Conservation (phyloP, 2,797 vertebrate species). For the Ateles fusciceps region DNA sequence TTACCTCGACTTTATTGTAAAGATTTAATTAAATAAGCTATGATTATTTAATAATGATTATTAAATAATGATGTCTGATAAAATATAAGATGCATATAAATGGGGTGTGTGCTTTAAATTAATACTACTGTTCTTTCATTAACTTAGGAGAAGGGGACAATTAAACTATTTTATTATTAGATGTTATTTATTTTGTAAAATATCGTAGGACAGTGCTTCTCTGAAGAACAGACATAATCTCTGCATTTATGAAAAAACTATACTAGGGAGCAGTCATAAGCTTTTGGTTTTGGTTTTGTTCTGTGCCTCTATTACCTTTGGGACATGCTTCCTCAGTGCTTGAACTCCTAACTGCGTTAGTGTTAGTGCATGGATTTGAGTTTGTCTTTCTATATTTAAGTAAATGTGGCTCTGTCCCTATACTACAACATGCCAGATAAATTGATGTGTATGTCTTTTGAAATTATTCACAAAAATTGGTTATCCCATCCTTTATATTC, state of each 20-base stretch:
- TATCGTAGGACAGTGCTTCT: not conserved
- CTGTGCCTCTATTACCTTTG: not conserved
- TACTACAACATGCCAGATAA: not conserved
- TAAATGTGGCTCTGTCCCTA: not conserved
- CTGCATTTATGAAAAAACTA: not conserved
- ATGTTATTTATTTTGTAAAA: not conserved
- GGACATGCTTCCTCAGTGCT: not conserved
- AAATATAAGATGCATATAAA: not conserved
- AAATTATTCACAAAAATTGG: not conserved
- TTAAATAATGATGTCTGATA: not conserved
- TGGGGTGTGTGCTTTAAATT: not conserved
- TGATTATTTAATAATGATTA: no score
- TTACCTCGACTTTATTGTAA: not conserved
- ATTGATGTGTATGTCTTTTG: not conserved
- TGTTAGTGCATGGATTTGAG: not conserved
- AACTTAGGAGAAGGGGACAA: not conserved
- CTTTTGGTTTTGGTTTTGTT: not conserved
- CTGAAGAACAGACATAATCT: not conserved
- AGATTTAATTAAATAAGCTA: not conserved
- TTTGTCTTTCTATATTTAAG: not conserved
- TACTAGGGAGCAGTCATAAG: not conserved
- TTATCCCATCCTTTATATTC: not conserved
- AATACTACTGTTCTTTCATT: not conserved
- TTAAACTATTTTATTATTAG: not conserved
- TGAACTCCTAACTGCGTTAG: not conserved